A percentile compares a stretch with the other conserved stretches of the same genome.
phyloP scores from a whole-genome alignment of 2,797 vertebrate genomes.

The Crenichthys baileyi region DNA sequence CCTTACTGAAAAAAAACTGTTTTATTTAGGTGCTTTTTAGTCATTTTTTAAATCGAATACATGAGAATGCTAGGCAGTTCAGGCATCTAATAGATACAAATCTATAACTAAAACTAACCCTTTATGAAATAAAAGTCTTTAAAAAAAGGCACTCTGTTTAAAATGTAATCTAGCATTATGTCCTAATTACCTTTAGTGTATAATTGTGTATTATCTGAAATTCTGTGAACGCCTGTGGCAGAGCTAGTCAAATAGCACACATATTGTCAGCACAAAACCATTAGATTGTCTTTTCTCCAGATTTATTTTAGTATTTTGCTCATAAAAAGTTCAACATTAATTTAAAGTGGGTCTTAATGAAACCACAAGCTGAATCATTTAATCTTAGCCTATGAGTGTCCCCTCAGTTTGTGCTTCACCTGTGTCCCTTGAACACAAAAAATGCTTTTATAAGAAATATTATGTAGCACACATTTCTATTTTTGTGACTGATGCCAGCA shows the following conservation, averaged over 20 bases:
- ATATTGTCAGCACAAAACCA: not conserved
- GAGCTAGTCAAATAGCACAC: not conserved
- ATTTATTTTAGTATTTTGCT: not conserved
- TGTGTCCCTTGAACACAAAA: not conserved
- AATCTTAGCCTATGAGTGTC: not conserved
- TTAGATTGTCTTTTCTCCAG: not conserved
- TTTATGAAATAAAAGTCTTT: not conserved
- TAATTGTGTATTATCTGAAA: not conserved
- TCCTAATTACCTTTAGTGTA: not conserved
- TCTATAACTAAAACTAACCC: not conserved
- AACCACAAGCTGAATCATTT: not conserved
- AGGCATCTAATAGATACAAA: not conserved
- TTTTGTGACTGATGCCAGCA: not conserved
- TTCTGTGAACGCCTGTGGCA: not conserved
- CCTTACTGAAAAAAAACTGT: not conserved
- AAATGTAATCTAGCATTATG: not conserved
- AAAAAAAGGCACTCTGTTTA: not conserved
- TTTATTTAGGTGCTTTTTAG: not conserved
- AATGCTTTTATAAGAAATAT: not conserved
- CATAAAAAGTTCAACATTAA: not conserved
- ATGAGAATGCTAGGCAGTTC: not conserved
- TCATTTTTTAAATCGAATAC: not conserved
- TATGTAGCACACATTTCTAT: not conserved
- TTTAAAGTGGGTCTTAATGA: not conserved
- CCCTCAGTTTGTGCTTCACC: not conserved